These are phyloP conservation scores for Leptogaster cylindrica DNA, from an alignment of 2,888 invertebrate genomes.

Conservation along the genomic window DNA sequence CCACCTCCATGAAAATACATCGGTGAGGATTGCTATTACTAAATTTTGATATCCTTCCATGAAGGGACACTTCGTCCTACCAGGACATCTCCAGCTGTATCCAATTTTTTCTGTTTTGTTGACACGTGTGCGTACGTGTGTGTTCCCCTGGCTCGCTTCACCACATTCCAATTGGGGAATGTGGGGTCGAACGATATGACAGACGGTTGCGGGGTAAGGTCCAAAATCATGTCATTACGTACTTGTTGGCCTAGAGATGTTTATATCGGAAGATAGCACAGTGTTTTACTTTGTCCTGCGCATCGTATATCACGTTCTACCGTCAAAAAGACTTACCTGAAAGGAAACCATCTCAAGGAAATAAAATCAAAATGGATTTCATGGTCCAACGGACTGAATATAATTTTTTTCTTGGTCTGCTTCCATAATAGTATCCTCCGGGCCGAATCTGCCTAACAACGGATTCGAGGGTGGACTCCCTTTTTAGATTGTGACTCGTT, in stretches of 20 bases:
- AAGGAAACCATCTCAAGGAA: slow-evolving; percentile 51
- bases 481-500: slow-evolving; percentile 32
- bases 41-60: slow-evolving; percentile 34
- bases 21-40: slow-evolving; percentile 12
- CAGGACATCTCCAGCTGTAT: not conserved
- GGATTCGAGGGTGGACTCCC: slow-evolving; percentile 17
- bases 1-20: slow-evolving; percentile 23
- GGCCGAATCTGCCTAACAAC: slow-evolving; percentile 22
- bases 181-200: not conserved
- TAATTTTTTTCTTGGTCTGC: slow-evolving; percentile 48
- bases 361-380: slow-evolving; percentile 55
- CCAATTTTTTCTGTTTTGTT: slow-evolving; percentile 13
- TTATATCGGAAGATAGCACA: slow-evolving; percentile 17
- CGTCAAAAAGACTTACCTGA: slow-evolving; percentile 39
- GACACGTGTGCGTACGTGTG: slow-evolving; percentile 30
- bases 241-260: slow-evolving; percentile 17
- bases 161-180: slow-evolving; percentile 3
- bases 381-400: slow-evolving; percentile 54
- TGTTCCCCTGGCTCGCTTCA: not conserved
- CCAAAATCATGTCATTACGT: slow-evolving; percentile 35
- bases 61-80: slow-evolving; percentile 29
- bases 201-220: not conserved
- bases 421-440: slow-evolving; percentile 35
- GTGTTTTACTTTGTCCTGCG: slow-evolving; percentile 28
- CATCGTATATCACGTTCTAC: slow-evolving; percentile 22